Conservation (phyloP, 2,797 vertebrate species). For the Rachycentron canadum region DNA sequence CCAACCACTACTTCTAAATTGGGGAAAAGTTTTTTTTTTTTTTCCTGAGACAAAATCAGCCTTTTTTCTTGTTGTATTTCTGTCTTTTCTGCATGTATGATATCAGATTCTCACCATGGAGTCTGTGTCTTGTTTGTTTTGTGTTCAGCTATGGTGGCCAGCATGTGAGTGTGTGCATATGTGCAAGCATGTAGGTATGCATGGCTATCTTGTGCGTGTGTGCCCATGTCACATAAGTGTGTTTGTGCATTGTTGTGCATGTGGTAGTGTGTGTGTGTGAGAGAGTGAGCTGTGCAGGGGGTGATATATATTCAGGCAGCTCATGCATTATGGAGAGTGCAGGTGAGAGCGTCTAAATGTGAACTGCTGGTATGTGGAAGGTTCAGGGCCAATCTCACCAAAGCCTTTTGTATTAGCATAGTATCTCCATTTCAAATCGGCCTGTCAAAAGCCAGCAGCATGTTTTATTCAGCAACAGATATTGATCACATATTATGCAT, state of each 20-base stretch:
- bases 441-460: conserved; percentile 72
- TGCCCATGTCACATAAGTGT: conserved; percentile 31
- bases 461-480: conserved; percentile 82
- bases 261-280: conserved; percentile 8
- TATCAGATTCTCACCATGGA: conserved; percentile 41
- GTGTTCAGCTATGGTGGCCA: conserved; percentile 10
- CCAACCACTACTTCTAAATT: conserved; percentile 21
- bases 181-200: conserved; percentile 12
- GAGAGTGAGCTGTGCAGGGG: conserved; percentile 50
- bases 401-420: conserved; percentile 81
- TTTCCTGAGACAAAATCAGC: background rate
- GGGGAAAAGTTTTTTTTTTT: conserved; percentile 28
- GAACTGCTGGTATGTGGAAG: conserved; percentile 78
- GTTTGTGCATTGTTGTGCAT: conserved; percentile 24
- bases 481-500: conserved; percentile 82
- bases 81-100: conserved; percentile 24
- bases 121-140: conserved; percentile 30
- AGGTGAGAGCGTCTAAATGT: conserved; percentile 80
- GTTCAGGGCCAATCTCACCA: conserved; percentile 82
- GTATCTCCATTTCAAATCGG: conserved; percentile 83
- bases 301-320: conserved; percentile 79
- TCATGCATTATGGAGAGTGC: conserved; percentile 85
- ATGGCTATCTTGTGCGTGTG: conserved; percentile 21
- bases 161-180: background rate
- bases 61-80: background rate